These are phyloP conservation scores for Trachymyrmex cornetzi DNA, from an alignment of 1,140 invertebrate species.

Conservation along the genomic window DNA sequence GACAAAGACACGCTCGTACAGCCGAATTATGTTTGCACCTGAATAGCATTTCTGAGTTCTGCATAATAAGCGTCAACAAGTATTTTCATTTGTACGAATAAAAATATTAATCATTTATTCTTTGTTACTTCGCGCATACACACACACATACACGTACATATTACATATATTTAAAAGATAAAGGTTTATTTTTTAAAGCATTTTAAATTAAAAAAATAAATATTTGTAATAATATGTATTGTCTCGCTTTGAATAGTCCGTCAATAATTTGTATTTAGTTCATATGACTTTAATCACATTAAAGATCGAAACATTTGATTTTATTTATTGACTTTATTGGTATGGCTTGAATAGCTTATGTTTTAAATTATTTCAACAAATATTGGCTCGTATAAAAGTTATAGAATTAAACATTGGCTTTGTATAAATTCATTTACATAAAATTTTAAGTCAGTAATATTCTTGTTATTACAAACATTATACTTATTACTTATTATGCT, in stretches of 20 bases:
- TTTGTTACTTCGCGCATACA: background rate
- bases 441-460: background rate
- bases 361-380: too few relatives aligned
- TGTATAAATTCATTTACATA: background rate
- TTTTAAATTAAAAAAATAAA: background rate
- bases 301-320: too few relatives aligned
- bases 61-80: conserved; percentile 58
- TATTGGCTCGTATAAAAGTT: too few relatives aligned
- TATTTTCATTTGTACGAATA: conserved; percentile 36
- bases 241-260: too few relatives aligned
- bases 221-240: background rate
- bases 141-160: background rate
- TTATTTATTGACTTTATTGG: too few relatives aligned
- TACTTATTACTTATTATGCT: background rate
- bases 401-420: background rate
- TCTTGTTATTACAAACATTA: background rate
- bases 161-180: background rate
- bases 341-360: too few relatives aligned
- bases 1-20: conserved; percentile 43
- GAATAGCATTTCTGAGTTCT: conserved; percentile 24
- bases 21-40: conserved; percentile 50
- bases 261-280: too few relatives aligned
- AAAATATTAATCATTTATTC: conserved; percentile 11
- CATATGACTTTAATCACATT: too few relatives aligned
- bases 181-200: background rate